A percentile compares a stretch with the other conserved stretches of the same genome.
Conservation (phyloP, 2,113 vertebrate species). For the Lepus europaeus region DNA sequence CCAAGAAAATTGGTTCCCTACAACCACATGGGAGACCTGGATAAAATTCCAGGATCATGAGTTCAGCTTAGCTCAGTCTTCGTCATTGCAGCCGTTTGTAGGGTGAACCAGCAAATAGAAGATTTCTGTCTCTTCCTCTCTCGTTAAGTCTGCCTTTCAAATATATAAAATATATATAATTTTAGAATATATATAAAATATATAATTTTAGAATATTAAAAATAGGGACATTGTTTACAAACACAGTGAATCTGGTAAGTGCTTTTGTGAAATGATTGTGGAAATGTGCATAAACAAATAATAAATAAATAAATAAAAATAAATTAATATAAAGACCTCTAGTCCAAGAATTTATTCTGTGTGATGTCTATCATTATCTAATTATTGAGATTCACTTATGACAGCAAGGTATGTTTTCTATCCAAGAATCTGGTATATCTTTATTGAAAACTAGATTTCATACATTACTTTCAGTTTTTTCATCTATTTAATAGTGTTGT, state of each 20-base stretch:
- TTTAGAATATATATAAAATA: too few species aligned
- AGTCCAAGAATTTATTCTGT: background rate
- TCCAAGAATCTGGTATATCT: background rate
- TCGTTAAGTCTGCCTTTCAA: too few species aligned
- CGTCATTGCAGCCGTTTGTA: too few species aligned
- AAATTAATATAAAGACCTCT: background rate
- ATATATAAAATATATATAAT: too few species aligned
- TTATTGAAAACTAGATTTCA: background rate
- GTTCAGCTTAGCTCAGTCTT: too few species aligned
- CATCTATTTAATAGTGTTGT: background rate
- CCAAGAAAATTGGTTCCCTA: too few species aligned
- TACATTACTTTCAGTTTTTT: background rate
- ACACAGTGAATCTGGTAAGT: background rate
- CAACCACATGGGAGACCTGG: too few species aligned
- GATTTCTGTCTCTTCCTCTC: too few species aligned
- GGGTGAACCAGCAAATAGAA: too few species aligned
- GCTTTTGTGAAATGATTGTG: background rate
- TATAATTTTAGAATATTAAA: too few species aligned
- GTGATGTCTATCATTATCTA: background rate
- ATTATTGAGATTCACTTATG: background rate
- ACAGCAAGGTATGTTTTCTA: background rate
- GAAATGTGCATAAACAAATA: slow-evolving; percentile 18
- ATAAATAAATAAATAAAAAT: background rate
- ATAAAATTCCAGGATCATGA: too few species aligned
- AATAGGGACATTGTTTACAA: background rate